These are phyloP conservation scores for Ptychoptera contaminata DNA, from an alignment of 2,888 invertebrate genomes.

Conservation along the genomic window DNA sequence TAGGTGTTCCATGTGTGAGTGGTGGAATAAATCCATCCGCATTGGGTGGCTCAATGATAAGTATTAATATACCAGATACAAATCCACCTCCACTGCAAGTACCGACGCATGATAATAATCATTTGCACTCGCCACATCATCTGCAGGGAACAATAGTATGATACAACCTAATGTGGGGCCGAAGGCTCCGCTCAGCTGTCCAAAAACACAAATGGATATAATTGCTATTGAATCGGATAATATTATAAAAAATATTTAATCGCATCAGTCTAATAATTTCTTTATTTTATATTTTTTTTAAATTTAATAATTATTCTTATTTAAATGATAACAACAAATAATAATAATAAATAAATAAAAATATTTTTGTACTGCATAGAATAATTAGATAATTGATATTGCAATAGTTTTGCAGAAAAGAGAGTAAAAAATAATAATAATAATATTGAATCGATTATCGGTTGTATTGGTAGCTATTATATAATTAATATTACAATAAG, in stretches of 20 bases:
- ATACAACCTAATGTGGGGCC: slow-evolving; percentile 89
- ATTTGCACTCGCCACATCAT: slow-evolving; percentile 42
- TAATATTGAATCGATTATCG: no score
- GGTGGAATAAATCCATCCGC: slow-evolving; percentile 30
- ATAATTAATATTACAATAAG: no score
- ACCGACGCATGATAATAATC: slow-evolving; percentile 27
- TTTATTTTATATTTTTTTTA: no score
- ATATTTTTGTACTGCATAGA: no score
- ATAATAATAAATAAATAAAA: no score
- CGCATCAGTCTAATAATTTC: no score
- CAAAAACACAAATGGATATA: slow-evolving; percentile 40
- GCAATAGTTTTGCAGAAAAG: no score
- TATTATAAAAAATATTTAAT: neutral
- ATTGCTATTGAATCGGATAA: slow-evolving; percentile 7
- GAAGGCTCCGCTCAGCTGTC: slow-evolving; percentile 62
- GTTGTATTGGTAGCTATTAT: no score
- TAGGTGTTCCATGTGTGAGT: slow-evolving; percentile 26
- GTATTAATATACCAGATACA: slow-evolving; percentile 25
- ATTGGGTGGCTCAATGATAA: slow-evolving; percentile 22
- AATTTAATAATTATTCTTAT: no score
- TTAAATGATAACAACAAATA: no score
- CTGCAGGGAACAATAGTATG: slow-evolving; percentile 86
- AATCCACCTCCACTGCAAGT: slow-evolving; percentile 44
- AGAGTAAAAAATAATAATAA: no score
- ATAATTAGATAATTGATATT: no score